A percentile compares a stretch with the other conserved stretches of the same genome.
Conservation (phyloP, 2,113 vertebrate genomes). For the Crotophaga sulcirostris region DNA sequence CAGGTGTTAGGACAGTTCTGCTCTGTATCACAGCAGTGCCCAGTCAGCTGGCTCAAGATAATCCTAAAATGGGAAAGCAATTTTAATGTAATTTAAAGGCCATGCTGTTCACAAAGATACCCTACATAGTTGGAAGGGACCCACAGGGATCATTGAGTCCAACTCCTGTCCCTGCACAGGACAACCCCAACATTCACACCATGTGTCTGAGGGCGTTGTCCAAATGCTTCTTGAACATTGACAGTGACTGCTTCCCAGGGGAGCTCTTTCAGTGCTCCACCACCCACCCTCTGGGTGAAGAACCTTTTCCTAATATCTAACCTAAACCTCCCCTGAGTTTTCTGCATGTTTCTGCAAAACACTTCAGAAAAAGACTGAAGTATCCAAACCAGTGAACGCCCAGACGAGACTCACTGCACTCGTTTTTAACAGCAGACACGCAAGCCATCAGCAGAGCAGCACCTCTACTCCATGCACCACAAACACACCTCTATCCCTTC, state of each 20-base stretch:
- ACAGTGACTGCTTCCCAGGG: too few species aligned
- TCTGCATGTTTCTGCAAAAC: not conserved
- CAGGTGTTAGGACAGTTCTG: not conserved
- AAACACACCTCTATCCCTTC: not conserved
- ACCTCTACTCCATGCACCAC: rapidly evolving
- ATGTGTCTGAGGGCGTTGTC: too few species aligned
- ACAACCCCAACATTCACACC: too few species aligned
- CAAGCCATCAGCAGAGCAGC: not conserved
- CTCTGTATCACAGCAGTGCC: not conserved
- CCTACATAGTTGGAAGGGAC: too few species aligned
- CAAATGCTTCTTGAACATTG: too few species aligned
- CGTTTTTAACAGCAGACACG: rapidly evolving
- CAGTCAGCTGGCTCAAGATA: not conserved
- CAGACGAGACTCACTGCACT: rapidly evolving
- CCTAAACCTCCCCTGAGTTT: too few species aligned
- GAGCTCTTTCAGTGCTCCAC: too few species aligned
- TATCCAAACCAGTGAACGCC: not conserved
- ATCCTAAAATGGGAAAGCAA: not conserved
- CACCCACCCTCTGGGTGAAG: too few species aligned
- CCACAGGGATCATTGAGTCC: too few species aligned
- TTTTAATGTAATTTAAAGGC: not conserved
- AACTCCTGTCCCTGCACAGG: too few species aligned
- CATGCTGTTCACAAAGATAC: not conserved
- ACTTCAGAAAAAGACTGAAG: not conserved
- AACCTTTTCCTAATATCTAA: too few species aligned